These are phyloP conservation scores for Drosophila micromelanica DNA, from an alignment of 1,140 invertebrate species.

Conservation along the genomic window DNA sequence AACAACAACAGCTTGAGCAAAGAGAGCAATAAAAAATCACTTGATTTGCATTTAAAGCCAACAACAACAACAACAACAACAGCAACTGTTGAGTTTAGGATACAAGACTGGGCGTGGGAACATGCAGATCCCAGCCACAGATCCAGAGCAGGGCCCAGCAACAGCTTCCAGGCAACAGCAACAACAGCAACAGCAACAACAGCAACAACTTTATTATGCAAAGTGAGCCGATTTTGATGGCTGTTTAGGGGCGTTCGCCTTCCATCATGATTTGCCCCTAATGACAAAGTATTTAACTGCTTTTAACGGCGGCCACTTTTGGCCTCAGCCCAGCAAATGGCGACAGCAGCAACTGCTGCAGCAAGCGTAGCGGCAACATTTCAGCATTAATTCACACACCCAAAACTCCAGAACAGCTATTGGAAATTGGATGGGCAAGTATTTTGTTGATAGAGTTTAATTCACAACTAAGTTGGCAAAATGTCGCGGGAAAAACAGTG, in stretches of 20 bases:
- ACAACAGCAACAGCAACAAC: too few species aligned
- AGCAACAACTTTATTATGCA: conserved; percentile 73
- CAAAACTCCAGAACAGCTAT: conserved; percentile 10
- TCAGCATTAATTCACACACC: conserved; percentile 13
- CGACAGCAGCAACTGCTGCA: conserved; percentile 15
- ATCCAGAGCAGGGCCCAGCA: conserved; percentile 18
- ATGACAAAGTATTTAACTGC: conserved; percentile 55
- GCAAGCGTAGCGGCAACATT: conserved; percentile 7
- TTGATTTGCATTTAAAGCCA: conserved; percentile 54
- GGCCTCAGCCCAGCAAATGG: conserved; percentile 10
- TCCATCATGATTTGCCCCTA: conserved; percentile 64
- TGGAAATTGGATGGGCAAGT: not conserved
- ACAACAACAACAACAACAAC: not conserved
- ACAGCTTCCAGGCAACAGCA: not conserved
- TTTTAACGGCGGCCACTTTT: conserved; percentile 17
- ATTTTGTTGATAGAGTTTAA: conserved; percentile 6
- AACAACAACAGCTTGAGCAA: conserved; percentile 25
- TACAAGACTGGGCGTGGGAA: conserved; percentile 63
- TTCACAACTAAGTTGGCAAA: not conserved
- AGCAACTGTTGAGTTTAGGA: not conserved
- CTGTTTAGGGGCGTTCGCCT: conserved; percentile 7
- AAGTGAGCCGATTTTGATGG: conserved; percentile 43
- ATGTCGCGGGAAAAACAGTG: conserved; percentile 2
- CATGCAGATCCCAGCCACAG: conserved; percentile 20
- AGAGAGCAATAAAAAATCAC: conserved; percentile 59